Evolutionary conservation across 2,797 vertebrate genomes (phyloP).

Genomic region (Brachyalestes nurse): DNA sequence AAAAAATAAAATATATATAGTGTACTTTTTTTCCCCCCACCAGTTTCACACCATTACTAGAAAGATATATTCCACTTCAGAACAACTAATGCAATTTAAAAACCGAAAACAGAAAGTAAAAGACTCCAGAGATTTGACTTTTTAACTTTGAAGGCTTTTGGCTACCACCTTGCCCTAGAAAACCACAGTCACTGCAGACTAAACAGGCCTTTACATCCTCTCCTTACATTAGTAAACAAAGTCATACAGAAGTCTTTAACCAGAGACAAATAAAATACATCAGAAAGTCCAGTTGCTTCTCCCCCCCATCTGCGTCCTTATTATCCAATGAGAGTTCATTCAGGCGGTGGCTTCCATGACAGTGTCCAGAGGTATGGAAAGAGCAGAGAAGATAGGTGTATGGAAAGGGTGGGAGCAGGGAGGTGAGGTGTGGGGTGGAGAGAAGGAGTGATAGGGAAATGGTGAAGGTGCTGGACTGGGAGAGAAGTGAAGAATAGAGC

Average conservation of each 20-base stretch:
- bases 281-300: constrained; percentile 69
- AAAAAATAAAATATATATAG: constrained; percentile 84
- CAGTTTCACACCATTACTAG: constrained; percentile 82
- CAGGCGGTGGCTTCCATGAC: constrained; percentile 44
- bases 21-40: constrained; percentile 75
- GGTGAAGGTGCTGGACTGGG: constrained; percentile 20
- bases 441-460: not conserved
- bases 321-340: constrained; percentile 56
- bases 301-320: constrained; percentile 65
- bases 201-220: constrained; percentile 68
- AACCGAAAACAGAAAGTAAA: constrained; percentile 70
- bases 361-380: constrained; percentile 40
- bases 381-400: not conserved
- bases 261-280: constrained; percentile 71
- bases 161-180: constrained; percentile 81
- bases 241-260: constrained; percentile 76
- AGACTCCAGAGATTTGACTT: constrained; percentile 70
- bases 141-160: constrained; percentile 79
- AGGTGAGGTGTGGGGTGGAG: not conserved
- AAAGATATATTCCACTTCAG: constrained; percentile 85
- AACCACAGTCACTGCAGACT: constrained; percentile 80
- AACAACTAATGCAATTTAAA: constrained; percentile 80
- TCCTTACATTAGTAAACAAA: constrained; percentile 73
- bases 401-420: not conserved
- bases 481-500: constrained; percentile 23